Evolutionary conservation across 2,113 vertebrate species (phyloP), one percentile per base, ranked within the genome.

Genomic region (Mustelus asterias): DNA sequence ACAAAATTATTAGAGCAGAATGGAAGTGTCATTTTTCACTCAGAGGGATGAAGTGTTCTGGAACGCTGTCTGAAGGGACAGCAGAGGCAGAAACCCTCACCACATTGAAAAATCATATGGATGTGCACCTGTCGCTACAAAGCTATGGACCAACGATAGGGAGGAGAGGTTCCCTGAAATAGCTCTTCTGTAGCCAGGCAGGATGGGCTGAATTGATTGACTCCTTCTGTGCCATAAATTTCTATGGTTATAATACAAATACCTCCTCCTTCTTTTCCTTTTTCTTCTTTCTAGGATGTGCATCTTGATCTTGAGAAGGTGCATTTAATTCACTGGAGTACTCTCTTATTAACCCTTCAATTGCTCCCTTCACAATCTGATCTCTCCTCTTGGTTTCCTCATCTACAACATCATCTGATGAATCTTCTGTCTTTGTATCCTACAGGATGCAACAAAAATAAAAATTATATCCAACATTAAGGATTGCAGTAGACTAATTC

Each of bases 181-280:
- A 33, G 10, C 72, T 33, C 33, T 29, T 76, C 33, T 33, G 9
- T 76, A 29, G 26, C 9, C 72, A 33, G 26, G 7, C 10, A 33
- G 11, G 29, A 33, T 76, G 72, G 7, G 9, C 29, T 76, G 29
- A n/a, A n/a, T 33, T 76, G 29, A n/a, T 11, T 76, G 29, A 33
- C 26, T 76, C 29, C 9, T 29, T 9, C 3, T 13, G 9, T 33
- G 29, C 1, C 26, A 76, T 76, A 33, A 33, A 76, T 76, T 96
- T 97, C 65, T 54, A 16, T 18, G 3, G 65, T 97, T 97, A 97
- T 97, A 97, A 97, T 96, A 97, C 89, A 96, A 97, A 96, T 97
- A 99, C 98, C 98, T 99, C 99, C 97, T 99, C 99, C 97, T 99
- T 99, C 98, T 99, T 99, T 97, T 99, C 99, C 96, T 99, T 99